Conservation (phyloP, 1,140 invertebrate species). For the Euglossa dilemma region DNA sequence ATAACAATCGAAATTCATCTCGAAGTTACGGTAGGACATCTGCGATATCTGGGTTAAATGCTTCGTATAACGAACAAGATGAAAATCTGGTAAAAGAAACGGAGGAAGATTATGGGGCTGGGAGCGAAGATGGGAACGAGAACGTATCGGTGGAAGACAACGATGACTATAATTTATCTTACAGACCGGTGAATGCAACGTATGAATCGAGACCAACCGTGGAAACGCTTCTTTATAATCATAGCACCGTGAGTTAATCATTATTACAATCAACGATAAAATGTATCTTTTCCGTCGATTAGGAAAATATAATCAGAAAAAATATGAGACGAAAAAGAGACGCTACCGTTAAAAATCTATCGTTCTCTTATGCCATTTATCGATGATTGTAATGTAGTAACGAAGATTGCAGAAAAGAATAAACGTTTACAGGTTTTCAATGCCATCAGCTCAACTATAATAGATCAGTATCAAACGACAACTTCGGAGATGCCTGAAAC, state of each 20-base stretch:
- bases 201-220: conserved; percentile 3
- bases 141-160: not conserved
- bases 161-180: not conserved
- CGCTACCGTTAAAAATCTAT: too few relatives aligned
- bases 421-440: not conserved
- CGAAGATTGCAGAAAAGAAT: too few relatives aligned
- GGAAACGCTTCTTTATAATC: not conserved
- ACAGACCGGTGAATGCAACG: not conserved
- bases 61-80: not conserved
- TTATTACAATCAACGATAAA: not conserved
- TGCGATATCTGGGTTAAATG: not conserved
- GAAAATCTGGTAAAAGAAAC: not conserved
- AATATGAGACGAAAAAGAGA: not conserved
- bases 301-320: not conserved
- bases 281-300: not conserved
- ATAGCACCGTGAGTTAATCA: conserved; percentile 12
- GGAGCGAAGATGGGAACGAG: not conserved
- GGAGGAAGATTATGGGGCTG: conserved; percentile 23
- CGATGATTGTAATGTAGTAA: too few relatives aligned
- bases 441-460: not conserved
- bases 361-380: too few relatives aligned
- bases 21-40: not conserved
- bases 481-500: conserved; percentile 9
- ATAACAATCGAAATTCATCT: not conserved
- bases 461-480: conserved; percentile 1